These are phyloP conservation scores for Tachysurus fulvidraco DNA, from an alignment of 2,113 vertebrate species.

Conservation along the genomic window DNA sequence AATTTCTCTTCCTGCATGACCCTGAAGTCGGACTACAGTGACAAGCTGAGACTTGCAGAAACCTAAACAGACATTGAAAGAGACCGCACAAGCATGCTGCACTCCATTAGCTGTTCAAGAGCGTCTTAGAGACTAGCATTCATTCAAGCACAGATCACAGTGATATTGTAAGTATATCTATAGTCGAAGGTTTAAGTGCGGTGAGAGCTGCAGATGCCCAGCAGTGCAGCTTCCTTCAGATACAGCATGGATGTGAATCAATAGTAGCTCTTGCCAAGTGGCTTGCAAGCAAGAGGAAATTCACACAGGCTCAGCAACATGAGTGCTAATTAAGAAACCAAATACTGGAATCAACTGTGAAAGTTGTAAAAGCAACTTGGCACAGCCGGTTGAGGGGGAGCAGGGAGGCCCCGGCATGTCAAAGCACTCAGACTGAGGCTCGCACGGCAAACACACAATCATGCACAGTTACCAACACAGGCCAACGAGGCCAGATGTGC, in stretches of 20 bases:
- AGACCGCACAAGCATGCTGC: neutral
- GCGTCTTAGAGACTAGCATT: neutral
- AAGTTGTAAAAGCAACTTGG: neutral
- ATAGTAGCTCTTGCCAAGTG: conserved; percentile 12
- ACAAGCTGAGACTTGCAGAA: conserved; percentile 70
- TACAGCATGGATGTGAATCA: neutral
- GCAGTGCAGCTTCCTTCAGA: conserved; percentile 13
- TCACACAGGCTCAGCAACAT: conserved; percentile 1
- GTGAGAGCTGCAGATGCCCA: conserved; percentile 11
- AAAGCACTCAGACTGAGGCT: neutral
- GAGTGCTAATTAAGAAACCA: conserved; percentile 16
- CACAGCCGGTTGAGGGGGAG: too few species aligned
- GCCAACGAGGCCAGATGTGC: conserved; percentile 62
- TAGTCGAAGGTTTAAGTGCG: conserved; percentile 5
- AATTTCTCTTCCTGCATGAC: conserved; percentile 63
- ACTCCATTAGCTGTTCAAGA: neutral
- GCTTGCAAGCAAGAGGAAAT: neutral
- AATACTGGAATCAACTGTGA: conserved; percentile 8
- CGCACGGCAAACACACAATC: conserved; percentile 38
- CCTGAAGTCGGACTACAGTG: conserved; percentile 71
- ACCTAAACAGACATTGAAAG: conserved; percentile 54
- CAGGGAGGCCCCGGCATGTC: neutral
- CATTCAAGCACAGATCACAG: conserved; percentile 29
- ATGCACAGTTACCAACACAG: conserved; percentile 45
- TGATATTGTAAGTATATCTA: conserved; percentile 11